Evolutionary conservation across 2,113 vertebrate species (phyloP).

Genomic region (Rhynchopsitta pachyrhyncha): DNA sequence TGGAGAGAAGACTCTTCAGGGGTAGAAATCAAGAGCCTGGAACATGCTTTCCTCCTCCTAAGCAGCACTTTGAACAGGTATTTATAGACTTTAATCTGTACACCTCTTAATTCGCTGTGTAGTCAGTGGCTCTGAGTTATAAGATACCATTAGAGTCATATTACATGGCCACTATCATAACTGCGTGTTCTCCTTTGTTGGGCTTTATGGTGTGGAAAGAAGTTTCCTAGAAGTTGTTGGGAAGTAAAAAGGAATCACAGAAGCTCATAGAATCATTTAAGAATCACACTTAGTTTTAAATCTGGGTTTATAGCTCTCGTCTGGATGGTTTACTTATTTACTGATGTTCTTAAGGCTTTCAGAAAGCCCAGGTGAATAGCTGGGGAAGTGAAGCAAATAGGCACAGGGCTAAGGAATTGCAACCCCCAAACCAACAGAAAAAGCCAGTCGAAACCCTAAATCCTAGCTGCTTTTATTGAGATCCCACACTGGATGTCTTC

Average conservation of each 20-base stretch:
- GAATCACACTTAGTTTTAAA: neutral
- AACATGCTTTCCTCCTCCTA: slow-evolving; percentile 27
- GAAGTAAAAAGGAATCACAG: neutral
- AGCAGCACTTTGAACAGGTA: slow-evolving; percentile 26
- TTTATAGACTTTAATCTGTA: neutral
- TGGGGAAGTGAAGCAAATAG: neutral
- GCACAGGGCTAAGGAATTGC: neutral
- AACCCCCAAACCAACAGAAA: neutral
- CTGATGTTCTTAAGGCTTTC: neutral
- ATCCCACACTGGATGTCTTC: neutral
- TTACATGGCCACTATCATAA: neutral
- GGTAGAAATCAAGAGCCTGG: neutral
- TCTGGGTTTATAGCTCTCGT: neutral
- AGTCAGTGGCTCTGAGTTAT: neutral
- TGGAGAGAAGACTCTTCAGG: neutral
- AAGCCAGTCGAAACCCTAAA: neutral
- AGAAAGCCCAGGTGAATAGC: neutral
- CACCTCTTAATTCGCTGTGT: neutral
- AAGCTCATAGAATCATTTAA: neutral
- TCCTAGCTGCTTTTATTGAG: neutral
- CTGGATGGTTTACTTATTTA: neutral
- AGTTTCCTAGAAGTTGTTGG: neutral
- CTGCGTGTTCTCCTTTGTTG: neutral
- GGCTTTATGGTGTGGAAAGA: neutral
- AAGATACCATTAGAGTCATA: neutral